Evolutionary conservation across 2,113 vertebrate species (phyloP).

Genomic region (Sinocyclocheilus grahami): DNA sequence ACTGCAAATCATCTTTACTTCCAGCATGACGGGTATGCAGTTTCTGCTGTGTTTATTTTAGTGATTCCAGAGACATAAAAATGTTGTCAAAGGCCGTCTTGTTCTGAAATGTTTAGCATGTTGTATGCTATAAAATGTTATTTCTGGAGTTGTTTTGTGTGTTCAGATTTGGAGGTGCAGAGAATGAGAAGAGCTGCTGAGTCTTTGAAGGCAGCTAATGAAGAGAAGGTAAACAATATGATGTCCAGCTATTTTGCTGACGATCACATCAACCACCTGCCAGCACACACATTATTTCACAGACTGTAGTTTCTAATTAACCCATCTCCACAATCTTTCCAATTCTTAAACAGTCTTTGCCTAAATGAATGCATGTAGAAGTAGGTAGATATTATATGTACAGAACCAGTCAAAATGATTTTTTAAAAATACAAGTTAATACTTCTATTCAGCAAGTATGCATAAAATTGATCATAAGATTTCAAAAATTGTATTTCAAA

Average conservation of each 20-base stretch:
- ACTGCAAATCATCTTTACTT: slow-evolving; percentile 1
- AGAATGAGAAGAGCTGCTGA: slow-evolving; percentile 70
- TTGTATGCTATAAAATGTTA: not conserved
- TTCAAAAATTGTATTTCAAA: no score
- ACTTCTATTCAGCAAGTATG: not conserved
- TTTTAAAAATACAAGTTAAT: no score
- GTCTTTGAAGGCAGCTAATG: slow-evolving; percentile 65
- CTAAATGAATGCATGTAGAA: not conserved
- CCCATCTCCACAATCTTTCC: not conserved
- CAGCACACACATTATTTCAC: not conserved
- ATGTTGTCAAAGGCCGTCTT: not conserved
- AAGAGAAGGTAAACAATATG: slow-evolving; percentile 70
- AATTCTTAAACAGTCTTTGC: not conserved
- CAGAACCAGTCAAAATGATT: no score
- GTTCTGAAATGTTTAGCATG: not conserved
- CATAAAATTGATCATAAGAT: not conserved
- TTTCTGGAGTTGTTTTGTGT: not conserved
- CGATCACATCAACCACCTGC: not conserved
- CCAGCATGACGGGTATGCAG: not conserved
- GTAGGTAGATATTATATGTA: not conserved
- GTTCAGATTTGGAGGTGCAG: slow-evolving; percentile 81
- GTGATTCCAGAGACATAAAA: not conserved
- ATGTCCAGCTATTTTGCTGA: not conserved
- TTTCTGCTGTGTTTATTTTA: not conserved
- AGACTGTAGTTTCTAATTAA: not conserved